phyloP scores from a whole-genome alignment of 2,797 vertebrate species.

The Glossophaga mutica region DNA sequence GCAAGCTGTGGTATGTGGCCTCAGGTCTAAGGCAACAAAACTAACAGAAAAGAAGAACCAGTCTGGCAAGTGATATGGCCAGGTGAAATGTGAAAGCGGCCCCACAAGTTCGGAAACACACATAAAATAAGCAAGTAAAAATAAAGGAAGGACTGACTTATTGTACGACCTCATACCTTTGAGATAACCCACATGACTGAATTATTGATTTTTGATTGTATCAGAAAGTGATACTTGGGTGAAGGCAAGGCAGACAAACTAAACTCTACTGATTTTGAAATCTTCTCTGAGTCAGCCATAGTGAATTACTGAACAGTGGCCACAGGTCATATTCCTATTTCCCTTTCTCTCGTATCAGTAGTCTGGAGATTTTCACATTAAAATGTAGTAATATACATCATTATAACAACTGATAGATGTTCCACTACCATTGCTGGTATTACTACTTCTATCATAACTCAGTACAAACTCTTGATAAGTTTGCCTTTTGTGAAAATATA shows the following conservation, averaged over 20 bases:
- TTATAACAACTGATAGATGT: neutral
- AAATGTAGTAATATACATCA: neutral
- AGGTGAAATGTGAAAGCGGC: neutral
- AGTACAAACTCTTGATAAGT: neutral
- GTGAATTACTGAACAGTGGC: neutral
- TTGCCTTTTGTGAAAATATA: constrained; percentile 20
- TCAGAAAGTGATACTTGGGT: neutral
- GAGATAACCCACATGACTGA: neutral
- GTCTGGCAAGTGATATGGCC: neutral
- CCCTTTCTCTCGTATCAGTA: neutral
- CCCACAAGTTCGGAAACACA: neutral
- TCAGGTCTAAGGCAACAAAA: neutral
- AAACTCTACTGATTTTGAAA: neutral
- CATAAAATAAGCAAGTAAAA: neutral
- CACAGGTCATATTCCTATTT: neutral
- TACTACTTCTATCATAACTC: neutral
- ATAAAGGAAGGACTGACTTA: neutral
- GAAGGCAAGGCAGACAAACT: neutral
- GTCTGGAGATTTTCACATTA: neutral
- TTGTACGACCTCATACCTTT: neutral
- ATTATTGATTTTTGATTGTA: neutral
- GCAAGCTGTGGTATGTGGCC: neutral
- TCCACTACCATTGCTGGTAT: neutral
- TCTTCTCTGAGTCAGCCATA: neutral
- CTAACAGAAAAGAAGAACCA: neutral